Evolutionary conservation across 2,113 vertebrate species (phyloP).

Genomic region (Saccopteryx leptura): DNA sequence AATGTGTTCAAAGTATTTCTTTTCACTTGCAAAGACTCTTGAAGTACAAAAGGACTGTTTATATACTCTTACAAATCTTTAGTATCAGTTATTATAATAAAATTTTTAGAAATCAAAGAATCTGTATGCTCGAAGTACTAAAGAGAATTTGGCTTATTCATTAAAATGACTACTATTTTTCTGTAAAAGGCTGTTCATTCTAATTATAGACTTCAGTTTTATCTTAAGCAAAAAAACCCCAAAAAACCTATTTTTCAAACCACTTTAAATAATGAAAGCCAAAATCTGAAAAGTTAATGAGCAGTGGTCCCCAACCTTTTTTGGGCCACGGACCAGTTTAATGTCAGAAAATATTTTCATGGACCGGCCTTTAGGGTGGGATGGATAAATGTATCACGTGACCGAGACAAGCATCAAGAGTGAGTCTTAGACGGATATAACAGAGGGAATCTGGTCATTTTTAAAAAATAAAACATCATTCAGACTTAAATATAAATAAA

Average conservation of each 20-base stretch:
- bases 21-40: conserved; percentile 16
- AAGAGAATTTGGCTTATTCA: conserved; percentile 19
- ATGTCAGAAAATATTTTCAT: too few species aligned
- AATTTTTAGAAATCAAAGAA: background rate
- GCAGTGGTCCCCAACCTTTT: too few species aligned
- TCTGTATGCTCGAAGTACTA: background rate
- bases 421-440: too few species aligned
- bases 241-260: conserved; percentile 35
- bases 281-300: background rate
- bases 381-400: too few species aligned
- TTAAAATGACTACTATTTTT: conserved; percentile 57
- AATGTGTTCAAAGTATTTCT: background rate
- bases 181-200: background rate
- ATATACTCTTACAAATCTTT: conserved; percentile 3
- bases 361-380: too few species aligned
- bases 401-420: too few species aligned
- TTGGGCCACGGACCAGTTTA: too few species aligned
- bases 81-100: conserved; percentile 24
- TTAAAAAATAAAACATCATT: too few species aligned
- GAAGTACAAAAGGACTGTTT: conserved; percentile 11
- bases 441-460: too few species aligned
- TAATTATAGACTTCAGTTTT: conserved; percentile 20
- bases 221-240: conserved; percentile 61
- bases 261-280: conserved; percentile 39
- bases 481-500: too few species aligned